phyloP scores from a whole-genome alignment of 2,888 invertebrate species.

The Nymphalis polychloros region DNA sequence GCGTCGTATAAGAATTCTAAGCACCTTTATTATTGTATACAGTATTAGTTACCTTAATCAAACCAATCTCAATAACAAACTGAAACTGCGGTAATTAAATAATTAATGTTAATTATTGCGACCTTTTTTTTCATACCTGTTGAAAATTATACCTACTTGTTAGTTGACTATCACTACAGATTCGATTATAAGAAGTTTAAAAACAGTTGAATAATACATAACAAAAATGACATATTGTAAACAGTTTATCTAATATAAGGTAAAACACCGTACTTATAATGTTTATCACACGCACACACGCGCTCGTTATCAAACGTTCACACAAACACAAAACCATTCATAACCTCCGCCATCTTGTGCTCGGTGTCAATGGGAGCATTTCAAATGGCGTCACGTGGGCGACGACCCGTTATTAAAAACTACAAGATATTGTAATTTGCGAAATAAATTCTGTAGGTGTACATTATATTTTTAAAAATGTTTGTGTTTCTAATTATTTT shows the following conservation, averaged over 20 bases:
- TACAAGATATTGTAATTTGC: too few species aligned
- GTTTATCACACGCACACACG: constrained; percentile 22
- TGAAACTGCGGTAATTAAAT: too few species aligned
- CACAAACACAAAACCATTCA: constrained; percentile 1
- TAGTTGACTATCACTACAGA: background rate
- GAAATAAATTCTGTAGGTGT: too few species aligned
- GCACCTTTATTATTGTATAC: too few species aligned
- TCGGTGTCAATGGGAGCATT: constrained; percentile 4
- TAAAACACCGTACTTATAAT: constrained; percentile 13
- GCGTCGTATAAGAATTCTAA: too few species aligned
- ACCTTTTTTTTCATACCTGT: too few species aligned
- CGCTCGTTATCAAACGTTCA: constrained; percentile 11
- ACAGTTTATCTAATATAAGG: constrained; percentile 21
- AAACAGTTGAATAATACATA: background rate
- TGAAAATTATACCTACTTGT: too few species aligned
- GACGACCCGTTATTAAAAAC: background rate
- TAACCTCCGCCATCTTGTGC: constrained; percentile 7
- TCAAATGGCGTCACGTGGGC: constrained; percentile 5
- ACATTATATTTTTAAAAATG: too few species aligned
- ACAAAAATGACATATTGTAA: constrained; percentile 3
- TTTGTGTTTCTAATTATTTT: too few species aligned
- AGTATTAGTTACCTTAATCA: too few species aligned
- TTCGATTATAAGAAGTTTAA: background rate
- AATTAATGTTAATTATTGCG: too few species aligned
- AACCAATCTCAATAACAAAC: too few species aligned